Evolutionary conservation across 2,888 invertebrate species (phyloP), one percentile per base, ranked within the genome.

Genomic region (Pheosia tremula): DNA sequence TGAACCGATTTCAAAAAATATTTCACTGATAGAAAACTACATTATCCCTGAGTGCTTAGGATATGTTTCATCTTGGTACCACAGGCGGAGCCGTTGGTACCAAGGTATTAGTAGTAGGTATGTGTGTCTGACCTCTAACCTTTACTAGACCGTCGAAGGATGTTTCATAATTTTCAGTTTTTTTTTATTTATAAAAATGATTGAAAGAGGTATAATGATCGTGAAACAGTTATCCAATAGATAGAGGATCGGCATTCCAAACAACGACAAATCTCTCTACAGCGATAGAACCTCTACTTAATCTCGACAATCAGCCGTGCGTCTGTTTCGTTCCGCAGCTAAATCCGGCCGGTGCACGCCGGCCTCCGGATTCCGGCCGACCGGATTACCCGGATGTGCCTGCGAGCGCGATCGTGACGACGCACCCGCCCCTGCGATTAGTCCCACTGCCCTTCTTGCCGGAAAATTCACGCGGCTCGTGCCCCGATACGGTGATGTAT

Each of bases 371-470:
- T 75, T 79, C 80, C 82, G 77, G 75, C 77, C 71, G 69, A 66
- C 76, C 76, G 89, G 90, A 87, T 90, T 86, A 87, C 83, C 75
- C 76, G 80, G 87, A 81, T 86, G 83, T 82, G 86, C 79, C 77
- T 79, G 70, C 81, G 78, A 72, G 79, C 75, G 70, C 69, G 86
- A 74, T 82, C 93, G 93, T 93, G 93, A 82, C 90, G 77, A 68
- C 82, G 92, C 92, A 92, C 83, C 68, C 78, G 80, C 70, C 77
- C 72, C 78, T 55, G 87, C 87, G 91, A 93, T 93, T 93, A 93
- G 87, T 68, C 84, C 81, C 80, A 82, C 84, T 87, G 88, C 86
- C 90, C 88, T 87, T 77, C 83, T 83, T 83, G 82, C 72, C 72
- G 72, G 78, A 75, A 78, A 77, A 71, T 73, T 77, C 81, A 77